Percentiles rank a stretch among this genome's conserved stretches.
Evolutionary conservation across 2,113 vertebrate species (phyloP).

Genomic region (Puntigrus tetrazona): DNA sequence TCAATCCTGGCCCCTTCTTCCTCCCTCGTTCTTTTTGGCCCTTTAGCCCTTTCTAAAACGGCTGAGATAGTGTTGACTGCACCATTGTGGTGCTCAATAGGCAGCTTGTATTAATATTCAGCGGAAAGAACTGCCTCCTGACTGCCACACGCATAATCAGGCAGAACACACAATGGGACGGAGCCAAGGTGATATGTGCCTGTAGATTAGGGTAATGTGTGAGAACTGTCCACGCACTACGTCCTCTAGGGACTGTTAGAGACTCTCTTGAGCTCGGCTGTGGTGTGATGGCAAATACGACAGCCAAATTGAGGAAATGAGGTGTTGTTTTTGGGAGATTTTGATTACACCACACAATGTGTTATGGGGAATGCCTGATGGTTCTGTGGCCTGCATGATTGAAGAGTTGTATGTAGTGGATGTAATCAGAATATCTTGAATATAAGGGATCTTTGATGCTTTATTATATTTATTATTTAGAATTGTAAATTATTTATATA

Average conservation of each 20-base stretch:
- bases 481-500: no score
- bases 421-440: neutral
- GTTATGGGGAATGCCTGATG: neutral
- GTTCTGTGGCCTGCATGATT: neutral
- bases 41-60: constrained; percentile 52
- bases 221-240: neutral
- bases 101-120: constrained; percentile 56
- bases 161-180: constrained; percentile 34
- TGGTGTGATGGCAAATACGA: constrained; percentile 27
- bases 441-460: neutral
- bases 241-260: constrained; percentile 17
- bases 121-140: neutral
- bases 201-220: constrained; percentile 18
- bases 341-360: neutral
- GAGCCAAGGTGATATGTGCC: constrained; percentile 35
- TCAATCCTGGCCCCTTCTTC: constrained; percentile 8
- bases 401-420: neutral
- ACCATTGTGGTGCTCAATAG: constrained; percentile 42
- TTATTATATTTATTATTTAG: no score
- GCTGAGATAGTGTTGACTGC: constrained; percentile 54
- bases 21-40: constrained; percentile 33
- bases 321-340: neutral
- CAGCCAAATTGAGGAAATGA: constrained; percentile 24
- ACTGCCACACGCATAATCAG: constrained; percentile 49
- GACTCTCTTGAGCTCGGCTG: constrained; percentile 8